Evolutionary conservation across 2,113 vertebrate species (phyloP), one percentile per base, ranked within the genome.

Genomic region (Cercocebus atys): DNA sequence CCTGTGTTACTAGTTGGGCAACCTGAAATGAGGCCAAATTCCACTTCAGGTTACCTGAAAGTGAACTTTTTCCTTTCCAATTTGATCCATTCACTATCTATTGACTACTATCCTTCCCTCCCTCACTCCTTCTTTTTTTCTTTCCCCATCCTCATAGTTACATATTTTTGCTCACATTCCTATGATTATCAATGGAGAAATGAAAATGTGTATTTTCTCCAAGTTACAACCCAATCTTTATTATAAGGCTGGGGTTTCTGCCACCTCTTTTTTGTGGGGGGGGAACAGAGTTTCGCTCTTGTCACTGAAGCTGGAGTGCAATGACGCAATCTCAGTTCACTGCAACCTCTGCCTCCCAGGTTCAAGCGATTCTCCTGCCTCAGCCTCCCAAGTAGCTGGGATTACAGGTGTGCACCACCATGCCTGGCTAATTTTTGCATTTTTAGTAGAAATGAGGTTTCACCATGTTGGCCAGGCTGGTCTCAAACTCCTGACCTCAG

Each of bases 161-260:
- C 92, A 88, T 96, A 35, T 96, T 96, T 97, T 94, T 93, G 79
- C 88, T 80, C 85, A 52, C 27, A 18, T 83, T 92, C 94, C 96
- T 93, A 94, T 6, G 35, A 91, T 97, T 89, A 96, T 97, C 97
- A 92, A 95, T 86, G 43, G 35, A 95, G 47, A 96, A 95, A 89
- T 88, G 88, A 92, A 92, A 96, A 93, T 43, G 40, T 95, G 94
- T 91, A 79, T 95, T 97, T 94, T 89, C 45, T 87, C 47, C 59
- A 55, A 96, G 76, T 89, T 95, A 97, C 78, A 88, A 81, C 72
- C 45, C 47, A 45, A 73, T 87, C 87, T 93, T 79, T 82, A 95
- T 52, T 57, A 64, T 83, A 86, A 94, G 78, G 43, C 85, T 93
- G 78, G n/a, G 73, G 25, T 94, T 95, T 93, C 9, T 0, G 70